Evolutionary conservation across 2,888 invertebrate species (phyloP), one percentile per base, ranked within the genome.

Genomic region (Ditylenchus weischeri): DNA sequence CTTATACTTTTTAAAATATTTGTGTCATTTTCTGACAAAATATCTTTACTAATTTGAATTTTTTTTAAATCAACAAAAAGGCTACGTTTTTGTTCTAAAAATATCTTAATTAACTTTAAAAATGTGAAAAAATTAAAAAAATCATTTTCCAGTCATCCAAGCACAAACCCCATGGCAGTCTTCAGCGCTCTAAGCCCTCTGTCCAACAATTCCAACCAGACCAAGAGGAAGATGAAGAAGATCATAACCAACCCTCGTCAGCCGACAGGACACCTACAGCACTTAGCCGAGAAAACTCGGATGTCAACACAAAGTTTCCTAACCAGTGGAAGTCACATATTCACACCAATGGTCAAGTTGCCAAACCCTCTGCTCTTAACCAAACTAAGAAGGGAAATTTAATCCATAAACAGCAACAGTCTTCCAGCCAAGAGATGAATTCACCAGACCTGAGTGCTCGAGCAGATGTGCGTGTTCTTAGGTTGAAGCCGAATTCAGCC

Each of bases 231-330:
- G 62, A 38, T 1, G 48, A 58, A 0, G 65, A 65, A 19, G 62
- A 38, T 1, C 59, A 47, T 7, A 23, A 60, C 49, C 13, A 62
- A 23, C 23, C 11, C 48, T 21, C 21, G 13, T 36, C 62, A 8
- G 62, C 43, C 19, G 62, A 62, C 48, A 23, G 49, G 13, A 54
- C 54, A 10, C 54, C 54, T n/a, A 62, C 68, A 8, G 69, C 75
- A 18, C 63, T 76, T 15, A 68, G 69, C 29, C 65, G 76, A 18
- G 76, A 76, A 59, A 76, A 75, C 57, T 76, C 76, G 23, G 70
- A 78, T 48, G 77, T 72, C 18, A 72, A 77, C 43, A 48, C 66
- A 2, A 62, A 57, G n/a, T 72, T 70, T 38, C 62, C 72, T 10
- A 70, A 72, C 51, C 71, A 71, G 54, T 71, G 71, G 71, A 51